Conservation (phyloP, 2,113 vertebrate genomes). For the Eulacestoma nigropectus region DNA sequence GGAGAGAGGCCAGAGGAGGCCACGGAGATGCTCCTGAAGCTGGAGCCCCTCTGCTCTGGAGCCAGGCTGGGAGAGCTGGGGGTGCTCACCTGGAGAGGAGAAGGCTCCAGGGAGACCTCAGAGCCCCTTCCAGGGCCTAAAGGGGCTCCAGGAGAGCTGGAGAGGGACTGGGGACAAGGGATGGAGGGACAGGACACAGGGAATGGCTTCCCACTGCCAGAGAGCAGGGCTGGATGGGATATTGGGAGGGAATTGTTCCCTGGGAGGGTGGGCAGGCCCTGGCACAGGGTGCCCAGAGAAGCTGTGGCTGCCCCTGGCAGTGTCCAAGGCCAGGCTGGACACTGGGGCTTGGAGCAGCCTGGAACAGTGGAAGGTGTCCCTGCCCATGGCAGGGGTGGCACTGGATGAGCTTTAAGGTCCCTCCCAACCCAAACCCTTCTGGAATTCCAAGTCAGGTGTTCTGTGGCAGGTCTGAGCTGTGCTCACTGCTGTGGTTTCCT, state of each 20-base stretch:
- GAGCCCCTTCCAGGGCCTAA: accelerated
- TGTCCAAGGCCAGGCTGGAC: accelerated
- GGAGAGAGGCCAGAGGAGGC: neutral
- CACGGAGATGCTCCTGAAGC: accelerated
- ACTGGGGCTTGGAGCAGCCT: neutral
- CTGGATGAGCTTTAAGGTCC: accelerated
- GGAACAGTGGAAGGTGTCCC: neutral
- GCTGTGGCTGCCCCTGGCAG: neutral
- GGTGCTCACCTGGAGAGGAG: neutral
- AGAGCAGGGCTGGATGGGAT: neutral
- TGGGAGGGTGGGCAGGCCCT: accelerated
- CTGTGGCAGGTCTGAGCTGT: constrained; percentile 68
- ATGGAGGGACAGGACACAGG: neutral
- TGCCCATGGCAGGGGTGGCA: neutral
- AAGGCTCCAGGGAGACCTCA: neutral
- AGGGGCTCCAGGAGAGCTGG: neutral
- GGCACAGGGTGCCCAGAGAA: accelerated
- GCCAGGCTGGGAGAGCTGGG: neutral
- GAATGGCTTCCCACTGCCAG: neutral
- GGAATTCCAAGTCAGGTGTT: neutral
- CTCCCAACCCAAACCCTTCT: accelerated
- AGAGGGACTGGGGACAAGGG: neutral
- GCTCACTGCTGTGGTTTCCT: constrained; percentile 72
- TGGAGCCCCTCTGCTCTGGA: neutral
- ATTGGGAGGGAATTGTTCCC: accelerated